phyloP scores from a whole-genome alignment of 1,140 invertebrate genomes.

The Octopus bimaculoides region DNA sequence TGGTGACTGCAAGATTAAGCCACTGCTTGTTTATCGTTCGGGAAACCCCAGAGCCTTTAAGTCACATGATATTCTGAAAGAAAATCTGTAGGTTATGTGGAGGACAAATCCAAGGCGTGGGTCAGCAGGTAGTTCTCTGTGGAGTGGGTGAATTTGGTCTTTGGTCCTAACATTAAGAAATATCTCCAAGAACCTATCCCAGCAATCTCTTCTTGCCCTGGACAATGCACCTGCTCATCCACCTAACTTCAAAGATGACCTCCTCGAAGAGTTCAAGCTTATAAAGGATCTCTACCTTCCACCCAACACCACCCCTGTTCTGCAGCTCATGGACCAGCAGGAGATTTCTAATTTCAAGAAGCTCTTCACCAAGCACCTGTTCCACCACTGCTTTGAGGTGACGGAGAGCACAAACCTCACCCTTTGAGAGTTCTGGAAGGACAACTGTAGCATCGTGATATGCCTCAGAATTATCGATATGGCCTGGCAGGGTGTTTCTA shows the following conservation, averaged over 20 bases:
- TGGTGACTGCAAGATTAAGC: no score
- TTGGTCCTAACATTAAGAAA: slow-evolving; percentile 7
- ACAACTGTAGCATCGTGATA: background rate
- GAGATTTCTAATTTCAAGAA: background rate
- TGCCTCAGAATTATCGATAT: background rate
- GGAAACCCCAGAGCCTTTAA: no score
- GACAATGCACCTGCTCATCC: background rate
- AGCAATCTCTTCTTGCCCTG: background rate
- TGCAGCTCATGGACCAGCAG: background rate
- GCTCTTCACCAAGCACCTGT: background rate
- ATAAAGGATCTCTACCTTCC: background rate
- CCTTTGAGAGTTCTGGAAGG: background rate
- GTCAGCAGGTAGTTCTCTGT: slow-evolving; percentile 3
- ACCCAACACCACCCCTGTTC: background rate
- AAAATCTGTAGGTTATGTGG: slow-evolving; percentile 4
- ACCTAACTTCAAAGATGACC: slow-evolving; percentile 1
- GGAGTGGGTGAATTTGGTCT: slow-evolving; percentile 6
- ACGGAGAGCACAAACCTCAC: background rate
- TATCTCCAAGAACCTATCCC: background rate
- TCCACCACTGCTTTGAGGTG: background rate
- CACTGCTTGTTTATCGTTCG: no score
- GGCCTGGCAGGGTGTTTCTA: background rate
- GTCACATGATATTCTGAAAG: no score
- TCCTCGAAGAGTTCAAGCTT: background rate
- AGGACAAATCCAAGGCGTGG: slow-evolving; percentile 6